Percentiles rank a stretch among this genome's conserved stretches.
These are phyloP conservation scores for Campodea augens DNA, from an alignment of 1,140 invertebrate species.

Conservation along the genomic window DNA sequence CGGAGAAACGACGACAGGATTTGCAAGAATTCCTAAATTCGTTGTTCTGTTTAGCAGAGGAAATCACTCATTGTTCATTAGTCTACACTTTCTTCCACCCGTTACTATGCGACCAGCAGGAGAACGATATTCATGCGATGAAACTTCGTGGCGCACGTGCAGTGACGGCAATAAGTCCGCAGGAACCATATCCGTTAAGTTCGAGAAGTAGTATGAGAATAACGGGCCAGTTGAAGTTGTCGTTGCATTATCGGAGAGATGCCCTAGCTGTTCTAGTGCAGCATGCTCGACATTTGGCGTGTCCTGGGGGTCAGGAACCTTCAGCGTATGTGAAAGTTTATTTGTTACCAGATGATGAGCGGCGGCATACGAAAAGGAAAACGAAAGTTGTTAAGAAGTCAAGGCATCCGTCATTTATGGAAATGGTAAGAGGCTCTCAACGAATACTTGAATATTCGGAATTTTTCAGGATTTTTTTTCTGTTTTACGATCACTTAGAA, in stretches of 20 bases:
- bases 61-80: conserved; percentile 86
- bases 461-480: too few relatives aligned
- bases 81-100: conserved; percentile 98
- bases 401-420: conserved; percentile 93
- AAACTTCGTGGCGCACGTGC: too few relatives aligned
- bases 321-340: conserved; percentile 90
- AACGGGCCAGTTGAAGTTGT: conserved; percentile 54
- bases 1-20: conserved; percentile 67
- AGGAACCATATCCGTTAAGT: too few relatives aligned
- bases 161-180: too few relatives aligned
- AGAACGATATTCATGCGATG: conserved; percentile 39
- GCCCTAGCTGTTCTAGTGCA: conserved; percentile 68
- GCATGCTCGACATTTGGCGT: conserved; percentile 65
- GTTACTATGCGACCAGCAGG: conserved; percentile 71
- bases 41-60: conserved; percentile 67
- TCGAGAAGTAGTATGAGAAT: conserved; percentile 10
- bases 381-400: conserved; percentile 81
- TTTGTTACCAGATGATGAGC: conserved; percentile 65
- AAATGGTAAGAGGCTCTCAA: conserved; percentile 70
- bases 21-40: conserved; percentile 72
- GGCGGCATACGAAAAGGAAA: conserved; percentile 85
- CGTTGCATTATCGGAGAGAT: conserved; percentile 59
- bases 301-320: conserved; percentile 52
- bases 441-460: too few relatives aligned
- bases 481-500: conserved; percentile 4